These are phyloP conservation scores for Fopius arisanus DNA, from an alignment of 1,140 invertebrate genomes.

Conservation along the genomic window DNA sequence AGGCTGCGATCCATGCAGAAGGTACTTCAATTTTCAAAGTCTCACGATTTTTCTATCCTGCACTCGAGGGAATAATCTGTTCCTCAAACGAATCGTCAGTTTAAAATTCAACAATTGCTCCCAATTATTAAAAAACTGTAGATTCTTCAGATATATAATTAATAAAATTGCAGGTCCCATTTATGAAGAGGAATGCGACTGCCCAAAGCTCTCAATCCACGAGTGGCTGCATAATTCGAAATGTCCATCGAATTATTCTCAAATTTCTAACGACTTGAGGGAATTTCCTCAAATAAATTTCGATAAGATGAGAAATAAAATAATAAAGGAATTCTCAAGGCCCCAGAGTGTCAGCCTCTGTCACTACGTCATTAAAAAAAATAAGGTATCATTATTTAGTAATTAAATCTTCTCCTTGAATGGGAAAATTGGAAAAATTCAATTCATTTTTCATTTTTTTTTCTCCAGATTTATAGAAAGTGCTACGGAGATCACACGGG, in stretches of 20 bases:
- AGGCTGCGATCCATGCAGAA: slow-evolving; percentile 58
- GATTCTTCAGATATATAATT: too few species aligned
- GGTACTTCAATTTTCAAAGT: too few species aligned
- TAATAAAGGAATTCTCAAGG: slow-evolving; percentile 73
- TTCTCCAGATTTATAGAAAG: slow-evolving; percentile 75
- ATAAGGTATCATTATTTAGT: slow-evolving; percentile 76
- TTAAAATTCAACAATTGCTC: too few species aligned
- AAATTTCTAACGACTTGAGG: slow-evolving; percentile 80
- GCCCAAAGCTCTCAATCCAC: slow-evolving; percentile 73
- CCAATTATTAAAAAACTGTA: too few species aligned
- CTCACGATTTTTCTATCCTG: too few species aligned
- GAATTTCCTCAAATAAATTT: slow-evolving; percentile 79
- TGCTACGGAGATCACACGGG: slow-evolving; percentile 95
- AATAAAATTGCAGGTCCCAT: slow-evolving; percentile 71
- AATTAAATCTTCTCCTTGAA: too few species aligned
- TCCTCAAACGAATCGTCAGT: too few species aligned
- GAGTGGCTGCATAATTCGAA: slow-evolving; percentile 75
- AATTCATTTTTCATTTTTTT: too few species aligned
- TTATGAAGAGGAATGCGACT: slow-evolving; percentile 86
- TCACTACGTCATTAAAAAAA: slow-evolving; percentile 88
- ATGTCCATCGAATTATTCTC: slow-evolving; percentile 72
- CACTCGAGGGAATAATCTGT: too few species aligned
- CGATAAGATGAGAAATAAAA: slow-evolving; percentile 70
- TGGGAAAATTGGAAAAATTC: slow-evolving; percentile 1
- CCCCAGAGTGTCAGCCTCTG: slow-evolving; percentile 86